Evolutionary conservation across 2,888 invertebrate species (phyloP).

Genomic region (Brachylomia viminalis): DNA sequence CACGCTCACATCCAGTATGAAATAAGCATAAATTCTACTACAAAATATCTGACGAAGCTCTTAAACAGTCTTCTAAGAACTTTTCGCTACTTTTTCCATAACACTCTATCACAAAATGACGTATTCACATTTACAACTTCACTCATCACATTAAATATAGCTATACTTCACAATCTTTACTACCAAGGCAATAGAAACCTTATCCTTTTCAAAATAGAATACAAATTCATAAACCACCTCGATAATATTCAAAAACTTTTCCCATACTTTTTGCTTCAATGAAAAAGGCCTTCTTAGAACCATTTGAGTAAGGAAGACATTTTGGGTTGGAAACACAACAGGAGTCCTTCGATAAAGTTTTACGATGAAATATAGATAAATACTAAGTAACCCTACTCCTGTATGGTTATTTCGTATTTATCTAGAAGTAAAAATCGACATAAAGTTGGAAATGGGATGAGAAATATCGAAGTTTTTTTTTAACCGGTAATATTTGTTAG

Average conservation of each 20-base stretch:
- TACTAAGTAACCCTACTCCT: conserved; percentile 28
- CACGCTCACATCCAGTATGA: not conserved
- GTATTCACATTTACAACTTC: conserved; percentile 49
- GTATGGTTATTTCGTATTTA: too few relatives aligned
- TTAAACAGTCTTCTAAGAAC: conserved; percentile 24
- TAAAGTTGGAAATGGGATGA: not conserved
- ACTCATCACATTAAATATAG: conserved; percentile 47
- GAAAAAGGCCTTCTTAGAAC: conserved; percentile 45
- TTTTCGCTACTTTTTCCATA: conserved; percentile 40
- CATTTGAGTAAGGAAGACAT: conserved; percentile 50
- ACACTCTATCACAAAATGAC: conserved; percentile 44
- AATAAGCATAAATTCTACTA: not conserved
- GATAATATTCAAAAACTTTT: conserved; percentile 40
- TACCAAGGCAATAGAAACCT: conserved; percentile 6
- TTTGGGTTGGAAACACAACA: conserved; percentile 48
- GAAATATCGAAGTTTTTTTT: not conserved
- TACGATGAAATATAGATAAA: conserved; percentile 51
- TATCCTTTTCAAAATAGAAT: not conserved
- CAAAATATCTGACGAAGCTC: not conserved
- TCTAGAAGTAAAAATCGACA: not conserved
- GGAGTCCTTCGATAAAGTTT: conserved; percentile 41
- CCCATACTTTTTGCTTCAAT: conserved; percentile 43
- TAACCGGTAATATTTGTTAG: not conserved
- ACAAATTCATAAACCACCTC: not conserved
- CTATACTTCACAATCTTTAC: conserved; percentile 26